Evolutionary conservation across 2,113 vertebrate species (phyloP).

Genomic region (Plotosus lineatus): DNA sequence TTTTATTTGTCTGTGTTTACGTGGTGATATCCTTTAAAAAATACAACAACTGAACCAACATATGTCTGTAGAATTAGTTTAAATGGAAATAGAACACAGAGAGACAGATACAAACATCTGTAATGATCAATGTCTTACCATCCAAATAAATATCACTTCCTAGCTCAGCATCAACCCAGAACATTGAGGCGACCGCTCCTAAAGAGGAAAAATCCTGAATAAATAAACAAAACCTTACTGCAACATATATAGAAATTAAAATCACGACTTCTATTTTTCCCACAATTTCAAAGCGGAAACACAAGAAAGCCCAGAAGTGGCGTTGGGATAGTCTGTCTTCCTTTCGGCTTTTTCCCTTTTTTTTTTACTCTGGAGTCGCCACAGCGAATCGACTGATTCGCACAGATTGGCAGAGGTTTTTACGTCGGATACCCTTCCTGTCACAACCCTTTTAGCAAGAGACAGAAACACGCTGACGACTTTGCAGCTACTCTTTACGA

Average conservation of each 20-base stretch:
- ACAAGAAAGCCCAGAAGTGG: background rate
- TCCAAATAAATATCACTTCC: constrained; percentile 97
- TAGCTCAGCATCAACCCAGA: constrained; percentile 96
- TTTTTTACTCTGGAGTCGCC: too few species aligned
- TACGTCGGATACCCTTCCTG: too few species aligned
- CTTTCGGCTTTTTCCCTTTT: too few species aligned
- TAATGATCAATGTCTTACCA: constrained; percentile 73
- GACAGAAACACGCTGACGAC: too few species aligned
- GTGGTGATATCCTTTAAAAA: background rate
- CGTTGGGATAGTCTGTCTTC: too few species aligned
- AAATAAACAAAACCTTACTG: background rate
- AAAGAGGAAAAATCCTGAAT: constrained; percentile 43
- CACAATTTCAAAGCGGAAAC: background rate
- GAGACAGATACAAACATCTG: background rate
- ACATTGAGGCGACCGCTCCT: constrained; percentile 97
- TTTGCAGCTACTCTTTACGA: too few species aligned
- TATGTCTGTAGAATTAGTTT: background rate
- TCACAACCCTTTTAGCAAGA: too few species aligned
- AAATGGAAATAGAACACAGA: background rate
- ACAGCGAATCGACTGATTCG: too few species aligned
- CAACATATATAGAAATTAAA: background rate
- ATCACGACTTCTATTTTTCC: background rate
- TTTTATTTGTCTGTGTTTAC: background rate
- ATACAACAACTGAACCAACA: background rate
- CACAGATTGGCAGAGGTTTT: too few species aligned